Base-by-base conservation (phyloP, 2,888 invertebrate genomes). In the Drosophila buzzatii region DNA sequence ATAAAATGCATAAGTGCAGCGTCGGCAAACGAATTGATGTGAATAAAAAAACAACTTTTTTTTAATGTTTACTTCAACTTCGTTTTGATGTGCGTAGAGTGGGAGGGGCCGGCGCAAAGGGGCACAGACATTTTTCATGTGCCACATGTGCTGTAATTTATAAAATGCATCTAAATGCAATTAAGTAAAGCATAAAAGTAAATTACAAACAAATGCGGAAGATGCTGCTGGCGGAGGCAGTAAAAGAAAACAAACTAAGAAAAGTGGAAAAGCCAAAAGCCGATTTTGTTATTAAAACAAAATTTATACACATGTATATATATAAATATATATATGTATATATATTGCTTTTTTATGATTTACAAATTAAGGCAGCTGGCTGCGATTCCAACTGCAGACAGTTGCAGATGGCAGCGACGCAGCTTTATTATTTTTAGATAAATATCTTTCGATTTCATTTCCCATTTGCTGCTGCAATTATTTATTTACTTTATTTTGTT, bases 161-260 rank as follows among this genome's bases (percentile, higher is more conserved):
- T 85, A 91, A 84, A 91, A 90, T 89, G 84, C 90, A 90, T 82
- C 90, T 84, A 82, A 82, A 90, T 89, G 89, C 88, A 90, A 90
- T 90, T 91, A 90, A 91, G 85, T 81, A 85, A 90, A 85, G 90
- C 90, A 82, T 90, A 85, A 90, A 85, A 85, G 89, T 90, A 88
- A 86, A 86, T 85, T 90, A 90, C 90, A 90, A 89, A 86, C 88
- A 79, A 84, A 90, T 88, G 85, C 85, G 87, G 85, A 84, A 89
- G 85, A 89, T 78, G 70, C 60, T 55, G 68, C 47, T 23, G 49
- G 52, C 35, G 23, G n/a, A 41, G 23, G 37, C 62, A 42, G 18
- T 66, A 31, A 31, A 58, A 31, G 23, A 35, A 67, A 14, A 31
- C 6, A 27, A 27, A 65, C 18, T 27, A 33, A 8, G 18, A 56